Base-by-base conservation (phyloP, 2,888 invertebrate genomes). In the Hartigia nigra region DNA sequence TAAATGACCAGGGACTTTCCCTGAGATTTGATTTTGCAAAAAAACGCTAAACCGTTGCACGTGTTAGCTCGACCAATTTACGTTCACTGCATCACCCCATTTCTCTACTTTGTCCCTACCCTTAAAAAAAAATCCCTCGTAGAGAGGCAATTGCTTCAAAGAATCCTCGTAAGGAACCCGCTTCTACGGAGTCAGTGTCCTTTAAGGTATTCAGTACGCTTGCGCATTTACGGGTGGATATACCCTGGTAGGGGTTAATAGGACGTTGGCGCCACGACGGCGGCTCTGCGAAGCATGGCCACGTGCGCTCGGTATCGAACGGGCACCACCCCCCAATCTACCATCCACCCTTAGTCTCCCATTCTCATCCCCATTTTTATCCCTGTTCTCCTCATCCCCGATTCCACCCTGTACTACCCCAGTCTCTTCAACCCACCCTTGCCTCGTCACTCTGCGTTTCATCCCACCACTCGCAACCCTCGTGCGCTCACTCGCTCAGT, bases 251-350 rank as follows among this genome's bases (percentile, higher is more conserved):
- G 81, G 85, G 81, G 82, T 84, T 88, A 89, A 90, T 90, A 86
- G 88, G 86, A 91, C 90, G 86, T 88, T 89, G 91, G 91, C 91
- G 91, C 91, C 91, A 81, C 89, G 81, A 85, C 86, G 91, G 91
- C 91, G 89, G 88, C 87, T 86, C 79, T 79, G 85, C 81, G 90
- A 91, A 91, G 84, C 87, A 81, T 85, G 87, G 83, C 91, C 91
- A 91, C 91, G 91, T 91, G 91, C 91, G 87, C 88, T 82, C 87
- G 86, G 88, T 91, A 91, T 91, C 90, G 91, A 91, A 91, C 91
- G 88, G 85, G 81, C 84, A 81, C 77, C 76, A 84, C 84, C 86
- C 86, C 86, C 86, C 84, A 81, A 85, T 83, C 85, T 84, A 79
- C 82, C 80, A 39, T 39, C 74, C 77, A 78, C 69, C 77, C 81